A percentile compares a stretch with the other conserved stretches of the same genome.
phyloP scores from a whole-genome alignment of 2,113 vertebrate genomes.

The Mobula hypostoma region DNA sequence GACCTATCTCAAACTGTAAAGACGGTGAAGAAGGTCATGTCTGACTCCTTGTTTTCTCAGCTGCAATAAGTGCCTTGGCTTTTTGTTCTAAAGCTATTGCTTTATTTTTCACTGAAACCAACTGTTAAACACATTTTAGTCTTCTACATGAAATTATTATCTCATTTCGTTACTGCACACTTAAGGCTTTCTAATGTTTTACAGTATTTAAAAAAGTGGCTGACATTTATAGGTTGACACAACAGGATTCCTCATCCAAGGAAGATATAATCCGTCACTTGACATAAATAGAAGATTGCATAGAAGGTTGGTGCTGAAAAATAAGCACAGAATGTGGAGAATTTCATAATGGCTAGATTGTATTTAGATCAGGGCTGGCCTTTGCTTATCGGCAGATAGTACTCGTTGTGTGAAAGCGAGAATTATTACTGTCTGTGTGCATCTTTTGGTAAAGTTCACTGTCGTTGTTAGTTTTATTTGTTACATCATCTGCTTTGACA shows the following conservation, averaged over 20 bases:
- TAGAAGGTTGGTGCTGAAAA: conserved; percentile 7
- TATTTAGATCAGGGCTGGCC: not conserved
- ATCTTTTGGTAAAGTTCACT: not conserved
- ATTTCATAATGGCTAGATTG: not conserved
- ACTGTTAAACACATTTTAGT: conserved; percentile 32
- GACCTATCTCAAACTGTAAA: not conserved
- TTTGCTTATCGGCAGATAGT: not conserved
- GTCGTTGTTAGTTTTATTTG: not conserved
- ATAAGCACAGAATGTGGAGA: not conserved
- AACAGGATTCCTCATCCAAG: not conserved
- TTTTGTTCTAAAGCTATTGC: conserved; percentile 25
- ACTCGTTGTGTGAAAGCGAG: not conserved
- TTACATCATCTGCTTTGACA: not conserved
- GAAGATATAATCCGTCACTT: not conserved
- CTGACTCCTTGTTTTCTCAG: conserved; percentile 14
- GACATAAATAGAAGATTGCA: conserved; percentile 19
- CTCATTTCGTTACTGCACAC: conserved; percentile 13
- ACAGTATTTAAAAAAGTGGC: conserved; percentile 24
- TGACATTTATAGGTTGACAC: conserved; percentile 35
- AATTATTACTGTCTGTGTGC: not conserved
- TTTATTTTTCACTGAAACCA: conserved; percentile 39
- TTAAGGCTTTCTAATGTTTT: conserved; percentile 15
- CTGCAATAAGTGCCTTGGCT: conserved; percentile 33
- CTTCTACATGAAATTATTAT: conserved; percentile 22
- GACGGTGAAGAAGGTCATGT: conserved; percentile 30